Percentiles rank a stretch among this genome's conserved stretches.
phyloP scores from a whole-genome alignment of 2,113 vertebrate genomes.

The Dendropsophus ebraccatus region DNA sequence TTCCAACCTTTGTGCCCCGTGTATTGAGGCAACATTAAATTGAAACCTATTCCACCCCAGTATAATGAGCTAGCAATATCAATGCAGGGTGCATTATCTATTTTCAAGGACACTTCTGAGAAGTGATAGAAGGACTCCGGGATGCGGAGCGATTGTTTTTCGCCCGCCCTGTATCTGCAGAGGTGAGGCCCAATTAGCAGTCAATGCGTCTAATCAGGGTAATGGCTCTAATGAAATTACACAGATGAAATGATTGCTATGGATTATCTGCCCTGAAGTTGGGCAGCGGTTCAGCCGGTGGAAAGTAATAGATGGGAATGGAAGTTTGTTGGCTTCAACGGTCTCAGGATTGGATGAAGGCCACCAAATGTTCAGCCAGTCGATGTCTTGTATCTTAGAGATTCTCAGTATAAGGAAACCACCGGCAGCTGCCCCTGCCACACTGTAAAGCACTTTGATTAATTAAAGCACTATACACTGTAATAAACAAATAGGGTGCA shows the following conservation, averaged over 20 bases:
- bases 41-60: slow-evolving; percentile 4
- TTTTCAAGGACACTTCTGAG: slow-evolving; percentile 36
- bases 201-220: slow-evolving; percentile 51
- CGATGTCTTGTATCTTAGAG: slow-evolving; percentile 6
- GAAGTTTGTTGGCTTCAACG: slow-evolving; percentile 32
- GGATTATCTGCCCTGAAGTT: slow-evolving; percentile 49
- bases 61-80: slow-evolving; percentile 11
- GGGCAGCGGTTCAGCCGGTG: slow-evolving; percentile 43
- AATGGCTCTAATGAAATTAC: slow-evolving; percentile 58
- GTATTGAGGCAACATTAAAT: slow-evolving; percentile 7
- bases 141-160: neutral
- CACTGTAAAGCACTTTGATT: slow-evolving; percentile 50
- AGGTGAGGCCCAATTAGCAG: slow-evolving; percentile 49
- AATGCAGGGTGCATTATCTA: slow-evolving; percentile 38
- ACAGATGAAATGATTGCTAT: slow-evolving; percentile 56
- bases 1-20: slow-evolving; percentile 20
- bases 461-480: slow-evolving; percentile 45
- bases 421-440: neutral
- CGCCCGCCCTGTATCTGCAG: slow-evolving; percentile 8
- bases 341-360: slow-evolving; percentile 21
- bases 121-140: neutral
- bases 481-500: slow-evolving; percentile 41
- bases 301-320: slow-evolving; percentile 41
- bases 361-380: slow-evolving; percentile 24
- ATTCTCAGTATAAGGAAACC: slow-evolving; percentile 10